phyloP scores from a whole-genome alignment of 2,888 invertebrate species.

The Andrena marginata region DNA sequence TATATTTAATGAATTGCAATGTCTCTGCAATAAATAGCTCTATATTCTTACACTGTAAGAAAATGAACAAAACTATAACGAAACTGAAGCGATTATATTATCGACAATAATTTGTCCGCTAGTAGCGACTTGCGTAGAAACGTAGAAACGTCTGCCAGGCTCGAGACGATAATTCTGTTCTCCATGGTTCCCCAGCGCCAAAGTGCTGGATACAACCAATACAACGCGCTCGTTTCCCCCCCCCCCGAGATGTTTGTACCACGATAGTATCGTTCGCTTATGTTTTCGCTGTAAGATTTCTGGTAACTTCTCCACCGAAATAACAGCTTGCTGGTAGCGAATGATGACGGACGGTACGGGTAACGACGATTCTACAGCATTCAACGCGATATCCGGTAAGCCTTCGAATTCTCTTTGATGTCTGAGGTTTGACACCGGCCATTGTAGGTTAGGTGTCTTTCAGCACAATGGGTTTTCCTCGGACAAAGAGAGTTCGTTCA shows the following conservation, averaged over 20 bases:
- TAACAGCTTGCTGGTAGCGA: neutral
- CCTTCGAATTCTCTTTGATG: constrained; percentile 4
- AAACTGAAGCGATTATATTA: no score
- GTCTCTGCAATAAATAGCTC: no score
- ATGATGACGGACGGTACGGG: constrained; percentile 73
- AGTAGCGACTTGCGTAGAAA: no score
- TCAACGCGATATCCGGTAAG: constrained; percentile 75
- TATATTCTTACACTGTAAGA: no score
- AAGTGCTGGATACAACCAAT: neutral
- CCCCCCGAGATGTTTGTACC: constrained; percentile 41
- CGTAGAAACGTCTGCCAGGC: no score
- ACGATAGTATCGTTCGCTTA: constrained; percentile 42
- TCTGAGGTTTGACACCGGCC: constrained; percentile 56
- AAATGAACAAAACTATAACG: no score
- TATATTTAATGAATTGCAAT: no score
- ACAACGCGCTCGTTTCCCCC: constrained; percentile 44
- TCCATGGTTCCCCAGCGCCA: no score
- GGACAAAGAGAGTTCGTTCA: neutral
- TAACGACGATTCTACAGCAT: constrained; percentile 68
- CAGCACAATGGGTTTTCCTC: constrained; percentile 36
- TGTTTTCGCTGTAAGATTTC: constrained; percentile 40
- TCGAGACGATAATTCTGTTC: no score
- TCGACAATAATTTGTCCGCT: no score
- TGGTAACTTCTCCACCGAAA: constrained; percentile 15
- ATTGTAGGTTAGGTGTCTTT: constrained; percentile 71